phyloP scores from a whole-genome alignment of 2,113 vertebrate genomes.

The Pelecanus crispus region DNA sequence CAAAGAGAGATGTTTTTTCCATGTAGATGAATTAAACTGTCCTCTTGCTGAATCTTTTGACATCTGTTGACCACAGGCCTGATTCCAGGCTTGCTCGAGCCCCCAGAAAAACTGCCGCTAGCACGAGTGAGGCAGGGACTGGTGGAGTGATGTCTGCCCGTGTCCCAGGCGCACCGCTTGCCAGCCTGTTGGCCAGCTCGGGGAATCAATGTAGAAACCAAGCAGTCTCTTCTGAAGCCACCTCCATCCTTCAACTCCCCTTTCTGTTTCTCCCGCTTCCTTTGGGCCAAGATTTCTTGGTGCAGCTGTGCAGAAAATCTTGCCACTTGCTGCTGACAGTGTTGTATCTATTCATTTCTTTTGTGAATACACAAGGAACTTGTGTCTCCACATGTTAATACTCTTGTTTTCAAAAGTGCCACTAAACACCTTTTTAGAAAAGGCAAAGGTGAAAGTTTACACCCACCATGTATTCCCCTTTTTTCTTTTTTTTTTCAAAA shows the following conservation, averaged over 20 bases:
- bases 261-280: not conserved
- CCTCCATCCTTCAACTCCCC: not conserved
- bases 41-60: not conserved
- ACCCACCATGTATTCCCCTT: not conserved
- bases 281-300: not conserved
- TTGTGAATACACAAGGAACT: not conserved
- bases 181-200: not conserved
- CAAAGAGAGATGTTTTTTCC: not conserved
- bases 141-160: rapidly evolving
- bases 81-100: not conserved
- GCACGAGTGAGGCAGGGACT: not conserved
- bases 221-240: not conserved
- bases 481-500: not conserved
- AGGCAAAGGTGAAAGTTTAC: not conserved
- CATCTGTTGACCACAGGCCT: not conserved
- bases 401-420: not conserved
- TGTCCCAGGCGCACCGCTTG: not conserved
- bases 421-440: not conserved
- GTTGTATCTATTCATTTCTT: not conserved
- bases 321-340: not conserved
- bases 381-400: not conserved
- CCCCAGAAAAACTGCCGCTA: not conserved
- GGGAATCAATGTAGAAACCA: not conserved
- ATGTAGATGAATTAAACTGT: not conserved
- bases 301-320: not conserved